A percentile compares a stretch with the other conserved stretches of the same genome.
Conservation (phyloP, 2,797 vertebrate genomes). For the Pelochelys cantorii region DNA sequence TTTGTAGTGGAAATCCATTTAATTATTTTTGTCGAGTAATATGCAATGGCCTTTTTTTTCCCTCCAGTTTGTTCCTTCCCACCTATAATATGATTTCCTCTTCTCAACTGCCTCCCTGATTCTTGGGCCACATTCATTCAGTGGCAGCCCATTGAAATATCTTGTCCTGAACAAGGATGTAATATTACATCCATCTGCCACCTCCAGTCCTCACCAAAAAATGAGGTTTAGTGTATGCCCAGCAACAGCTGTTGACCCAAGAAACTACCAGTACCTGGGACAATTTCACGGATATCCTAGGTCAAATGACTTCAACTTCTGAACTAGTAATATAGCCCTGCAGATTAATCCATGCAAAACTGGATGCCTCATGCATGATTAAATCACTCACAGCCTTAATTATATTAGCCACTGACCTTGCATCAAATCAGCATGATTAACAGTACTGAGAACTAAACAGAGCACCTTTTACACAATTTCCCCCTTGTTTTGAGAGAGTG, state of each 20-base stretch:
- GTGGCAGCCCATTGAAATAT: background rate
- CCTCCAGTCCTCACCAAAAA: background rate
- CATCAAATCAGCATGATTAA: background rate
- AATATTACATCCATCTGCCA: background rate
- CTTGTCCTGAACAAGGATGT: background rate
- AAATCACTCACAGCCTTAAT: background rate
- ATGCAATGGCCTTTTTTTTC: background rate
- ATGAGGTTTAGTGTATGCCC: background rate
- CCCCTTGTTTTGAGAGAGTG: background rate
- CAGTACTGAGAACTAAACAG: fast-evolving
- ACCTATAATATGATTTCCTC: background rate
- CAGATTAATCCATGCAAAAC: background rate
- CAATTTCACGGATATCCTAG: background rate
- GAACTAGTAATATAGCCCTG: background rate
- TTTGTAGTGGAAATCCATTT: background rate
- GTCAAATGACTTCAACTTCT: too few species aligned
- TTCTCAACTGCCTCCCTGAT: background rate
- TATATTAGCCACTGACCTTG: background rate
- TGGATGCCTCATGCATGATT: fast-evolving
- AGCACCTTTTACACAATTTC: fast-evolving
- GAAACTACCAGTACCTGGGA: background rate
- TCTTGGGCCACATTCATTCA: background rate
- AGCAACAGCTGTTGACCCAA: background rate
- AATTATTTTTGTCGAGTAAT: background rate
- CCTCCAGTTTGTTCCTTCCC: background rate